Percentiles rank a stretch among this genome's conserved stretches.
These are phyloP conservation scores for Austrolebias charrua DNA, from an alignment of 2,797 vertebrate genomes.

Conservation along the genomic window DNA sequence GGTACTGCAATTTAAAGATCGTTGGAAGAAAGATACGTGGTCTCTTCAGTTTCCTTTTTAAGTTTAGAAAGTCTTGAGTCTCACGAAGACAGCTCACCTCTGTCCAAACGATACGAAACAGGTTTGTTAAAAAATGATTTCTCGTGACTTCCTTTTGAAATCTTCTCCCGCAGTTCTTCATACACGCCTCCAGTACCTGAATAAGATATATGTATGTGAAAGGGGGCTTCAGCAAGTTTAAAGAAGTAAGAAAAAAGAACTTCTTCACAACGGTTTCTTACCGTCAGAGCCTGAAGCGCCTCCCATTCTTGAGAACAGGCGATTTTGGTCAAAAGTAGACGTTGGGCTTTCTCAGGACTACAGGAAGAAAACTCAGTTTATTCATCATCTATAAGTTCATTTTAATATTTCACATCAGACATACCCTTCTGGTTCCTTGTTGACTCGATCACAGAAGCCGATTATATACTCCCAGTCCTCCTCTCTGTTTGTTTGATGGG, in stretches of 20 bases:
- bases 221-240: neutral
- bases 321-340: slow-evolving; percentile 93
- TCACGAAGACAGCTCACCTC: slow-evolving; percentile 79
- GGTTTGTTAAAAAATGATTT: slow-evolving; percentile 94
- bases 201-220: slow-evolving; percentile 12
- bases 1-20: slow-evolving; percentile 78
- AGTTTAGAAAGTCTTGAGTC: too few relatives aligned
- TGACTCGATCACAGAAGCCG: slow-evolving; percentile 98
- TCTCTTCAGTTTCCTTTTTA: too few relatives aligned
- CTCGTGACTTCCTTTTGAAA: slow-evolving; percentile 97
- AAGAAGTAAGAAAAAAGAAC: neutral
- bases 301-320: slow-evolving; percentile 98
- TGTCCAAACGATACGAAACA: slow-evolving; percentile 97
- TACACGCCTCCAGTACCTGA: slow-evolving; percentile 95
- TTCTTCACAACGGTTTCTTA: slow-evolving; percentile 68
- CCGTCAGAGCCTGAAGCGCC: slow-evolving; percentile 92
- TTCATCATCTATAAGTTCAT: rapidly evolving
- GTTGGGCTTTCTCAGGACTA: slow-evolving; percentile 94
- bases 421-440: slow-evolving; percentile 97
- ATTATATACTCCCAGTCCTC: slow-evolving; percentile 99
- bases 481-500: slow-evolving; percentile 93
- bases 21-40: too few relatives aligned
- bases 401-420: slow-evolving; percentile 12
- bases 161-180: slow-evolving; percentile 68
- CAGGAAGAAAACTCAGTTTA: slow-evolving; percentile 33